Evolutionary conservation across 2,113 vertebrate species (phyloP).

Genomic region (Ornithorhynchus anatinus): DNA sequence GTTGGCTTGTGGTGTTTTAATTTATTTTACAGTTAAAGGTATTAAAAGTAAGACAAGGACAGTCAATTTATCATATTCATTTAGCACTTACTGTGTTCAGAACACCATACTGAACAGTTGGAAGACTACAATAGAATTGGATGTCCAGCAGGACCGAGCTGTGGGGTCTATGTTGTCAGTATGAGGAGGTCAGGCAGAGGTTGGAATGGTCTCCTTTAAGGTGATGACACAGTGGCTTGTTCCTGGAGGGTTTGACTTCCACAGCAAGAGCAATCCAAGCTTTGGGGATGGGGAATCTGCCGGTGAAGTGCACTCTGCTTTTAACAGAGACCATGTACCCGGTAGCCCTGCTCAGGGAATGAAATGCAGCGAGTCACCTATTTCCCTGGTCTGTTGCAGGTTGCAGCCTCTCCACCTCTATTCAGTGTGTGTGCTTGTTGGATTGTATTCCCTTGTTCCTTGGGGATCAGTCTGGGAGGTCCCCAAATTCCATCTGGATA

Average conservation of each 20-base stretch:
- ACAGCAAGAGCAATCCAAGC: not conserved
- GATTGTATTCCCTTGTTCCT: slow-evolving; percentile 56
- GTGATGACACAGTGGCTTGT: not conserved
- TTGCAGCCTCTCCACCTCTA: slow-evolving; percentile 75
- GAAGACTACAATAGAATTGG: too few relatives aligned
- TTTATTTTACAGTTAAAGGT: too few relatives aligned
- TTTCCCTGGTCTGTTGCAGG: slow-evolving; percentile 30
- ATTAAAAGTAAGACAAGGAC: too few relatives aligned
- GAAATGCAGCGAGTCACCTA: rapidly evolving
- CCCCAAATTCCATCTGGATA: slow-evolving; percentile 67
- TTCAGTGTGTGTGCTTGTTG: slow-evolving; percentile 63
- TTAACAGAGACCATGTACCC: not conserved
- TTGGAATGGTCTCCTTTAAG: not conserved
- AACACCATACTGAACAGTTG: too few relatives aligned
- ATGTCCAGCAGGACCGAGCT: too few relatives aligned
- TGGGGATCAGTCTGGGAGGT: slow-evolving; percentile 79
- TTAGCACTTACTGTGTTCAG: too few relatives aligned
- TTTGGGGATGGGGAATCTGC: not conserved
- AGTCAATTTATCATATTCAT: too few relatives aligned
- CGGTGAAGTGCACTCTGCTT: rapidly evolving
- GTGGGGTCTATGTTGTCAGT: not conserved
- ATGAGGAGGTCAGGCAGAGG: not conserved
- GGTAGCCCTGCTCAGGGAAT: not conserved
- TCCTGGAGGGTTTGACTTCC: not conserved
- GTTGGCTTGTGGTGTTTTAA: too few relatives aligned